phyloP scores from a whole-genome alignment of 2,113 vertebrate genomes.

The Corydoras sp. region DNA sequence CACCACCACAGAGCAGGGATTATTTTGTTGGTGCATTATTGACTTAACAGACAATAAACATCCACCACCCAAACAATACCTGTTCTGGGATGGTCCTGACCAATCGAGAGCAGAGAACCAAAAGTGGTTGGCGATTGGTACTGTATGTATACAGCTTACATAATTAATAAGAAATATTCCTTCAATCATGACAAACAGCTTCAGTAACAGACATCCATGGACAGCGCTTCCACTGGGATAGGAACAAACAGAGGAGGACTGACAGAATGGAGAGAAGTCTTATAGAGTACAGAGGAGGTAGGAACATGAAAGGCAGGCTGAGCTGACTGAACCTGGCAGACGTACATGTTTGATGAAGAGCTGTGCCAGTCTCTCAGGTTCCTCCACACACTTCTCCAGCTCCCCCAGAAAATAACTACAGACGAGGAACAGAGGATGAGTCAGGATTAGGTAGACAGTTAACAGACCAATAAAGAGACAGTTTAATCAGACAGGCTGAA shows the following conservation, averaged over 20 bases:
- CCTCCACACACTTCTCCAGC: constrained; percentile 78
- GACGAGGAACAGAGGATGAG: constrained; percentile 22
- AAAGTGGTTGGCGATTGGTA: too few species aligned
- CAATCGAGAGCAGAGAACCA: too few species aligned
- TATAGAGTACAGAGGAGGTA: too few species aligned
- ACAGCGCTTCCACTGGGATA: neutral
- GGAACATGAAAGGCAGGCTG: neutral
- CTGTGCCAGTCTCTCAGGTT: constrained; percentile 82
- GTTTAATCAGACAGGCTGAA: too few species aligned
- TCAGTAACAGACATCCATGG: neutral
- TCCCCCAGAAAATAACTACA: constrained; percentile 82
- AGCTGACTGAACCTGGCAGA: constrained; percentile 21
- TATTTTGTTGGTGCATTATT: too few species aligned
- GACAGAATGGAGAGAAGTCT: neutral
- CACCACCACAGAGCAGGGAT: too few species aligned
- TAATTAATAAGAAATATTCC: too few species aligned
- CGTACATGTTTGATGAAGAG: constrained; percentile 92
- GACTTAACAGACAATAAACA: too few species aligned
- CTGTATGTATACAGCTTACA: too few species aligned
- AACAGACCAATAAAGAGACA: neutral
- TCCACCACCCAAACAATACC: too few species aligned
- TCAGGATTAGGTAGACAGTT: neutral
- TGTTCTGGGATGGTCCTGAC: too few species aligned
- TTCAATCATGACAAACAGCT: neutral
- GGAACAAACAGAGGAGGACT: neutral